Conservation (phyloP, 1,140 invertebrate genomes). For the Drosophila ercepeae region DNA sequence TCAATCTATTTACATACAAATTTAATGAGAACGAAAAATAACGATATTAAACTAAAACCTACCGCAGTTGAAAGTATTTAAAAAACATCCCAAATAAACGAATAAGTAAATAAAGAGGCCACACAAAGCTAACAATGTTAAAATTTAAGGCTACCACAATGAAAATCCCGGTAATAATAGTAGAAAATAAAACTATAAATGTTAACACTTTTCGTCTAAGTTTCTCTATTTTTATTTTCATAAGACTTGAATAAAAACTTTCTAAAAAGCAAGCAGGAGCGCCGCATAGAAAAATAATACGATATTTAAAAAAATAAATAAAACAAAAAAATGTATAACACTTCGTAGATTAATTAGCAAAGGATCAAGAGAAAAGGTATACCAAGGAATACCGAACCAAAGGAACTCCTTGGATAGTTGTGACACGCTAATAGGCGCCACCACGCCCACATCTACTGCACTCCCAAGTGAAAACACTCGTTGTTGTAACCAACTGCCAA, state of each 20-base stretch:
- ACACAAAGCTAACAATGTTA: constrained; percentile 36
- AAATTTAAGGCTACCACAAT: constrained; percentile 48
- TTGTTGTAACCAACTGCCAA: constrained; percentile 76
- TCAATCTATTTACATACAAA: constrained; percentile 34
- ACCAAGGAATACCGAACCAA: constrained; percentile 13
- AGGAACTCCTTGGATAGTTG: constrained; percentile 41
- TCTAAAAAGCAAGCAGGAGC: constrained; percentile 33
- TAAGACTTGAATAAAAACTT: constrained; percentile 47
- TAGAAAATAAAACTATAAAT: constrained; percentile 61
- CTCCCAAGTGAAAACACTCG: constrained; percentile 52
- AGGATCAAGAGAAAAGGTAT: constrained; percentile 16
- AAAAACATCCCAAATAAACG: constrained; percentile 40
- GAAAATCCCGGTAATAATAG: constrained; percentile 34
- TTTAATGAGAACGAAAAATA: constrained; percentile 38
- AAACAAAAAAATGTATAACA: constrained; percentile 38
- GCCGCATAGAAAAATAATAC: constrained; percentile 24
- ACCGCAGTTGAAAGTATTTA: constrained; percentile 75
- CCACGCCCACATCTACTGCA: constrained; percentile 45
- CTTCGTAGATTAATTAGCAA: constrained; percentile 66
- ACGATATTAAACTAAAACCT: constrained; percentile 58
- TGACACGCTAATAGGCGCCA: constrained; percentile 53
- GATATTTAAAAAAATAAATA: constrained; percentile 47
- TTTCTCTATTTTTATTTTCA: constrained; percentile 69
- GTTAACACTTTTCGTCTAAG: constrained; percentile 64
- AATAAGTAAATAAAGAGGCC: constrained; percentile 46